phyloP scores from a whole-genome alignment of 2,888 invertebrate genomes.

The Odontocerum albicorne region DNA sequence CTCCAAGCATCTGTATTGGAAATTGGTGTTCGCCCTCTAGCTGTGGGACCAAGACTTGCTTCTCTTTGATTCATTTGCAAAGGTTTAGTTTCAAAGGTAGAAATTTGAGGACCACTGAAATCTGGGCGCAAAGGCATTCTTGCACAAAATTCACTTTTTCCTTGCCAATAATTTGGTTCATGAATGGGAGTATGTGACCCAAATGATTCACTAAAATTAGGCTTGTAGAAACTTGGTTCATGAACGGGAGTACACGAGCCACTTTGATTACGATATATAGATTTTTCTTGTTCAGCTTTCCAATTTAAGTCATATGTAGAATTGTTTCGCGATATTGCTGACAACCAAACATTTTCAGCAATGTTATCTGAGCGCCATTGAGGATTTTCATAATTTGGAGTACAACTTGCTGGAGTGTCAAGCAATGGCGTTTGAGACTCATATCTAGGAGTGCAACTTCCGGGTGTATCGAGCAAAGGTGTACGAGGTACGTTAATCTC shows the following conservation, averaged over 20 bases:
- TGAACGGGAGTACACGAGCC: background rate
- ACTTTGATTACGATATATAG: background rate
- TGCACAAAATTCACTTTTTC: too few species aligned
- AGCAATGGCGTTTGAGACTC: too few species aligned
- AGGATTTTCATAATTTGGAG: too few species aligned
- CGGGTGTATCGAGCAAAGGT: background rate
- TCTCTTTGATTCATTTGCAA: background rate
- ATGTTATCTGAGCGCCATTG: too few species aligned
- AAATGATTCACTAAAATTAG: background rate
- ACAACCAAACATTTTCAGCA: too few species aligned
- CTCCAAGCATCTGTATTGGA: background rate
- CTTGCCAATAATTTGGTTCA: background rate
- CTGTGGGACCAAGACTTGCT: background rate
- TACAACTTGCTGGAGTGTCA: too few species aligned
- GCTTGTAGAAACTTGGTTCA: background rate
- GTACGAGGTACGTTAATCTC: background rate
- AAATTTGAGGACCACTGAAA: too few species aligned
- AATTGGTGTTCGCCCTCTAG: background rate
- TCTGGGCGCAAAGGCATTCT: too few species aligned
- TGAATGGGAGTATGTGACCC: background rate
- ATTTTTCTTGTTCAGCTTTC: too few species aligned
- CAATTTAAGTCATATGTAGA: too few species aligned
- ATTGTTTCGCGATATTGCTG: too few species aligned
- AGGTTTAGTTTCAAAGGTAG: too few species aligned
- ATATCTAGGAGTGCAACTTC: background rate